Base-by-base conservation (phyloP, 1,140 invertebrate species). In the Lethrus apterus region DNA sequence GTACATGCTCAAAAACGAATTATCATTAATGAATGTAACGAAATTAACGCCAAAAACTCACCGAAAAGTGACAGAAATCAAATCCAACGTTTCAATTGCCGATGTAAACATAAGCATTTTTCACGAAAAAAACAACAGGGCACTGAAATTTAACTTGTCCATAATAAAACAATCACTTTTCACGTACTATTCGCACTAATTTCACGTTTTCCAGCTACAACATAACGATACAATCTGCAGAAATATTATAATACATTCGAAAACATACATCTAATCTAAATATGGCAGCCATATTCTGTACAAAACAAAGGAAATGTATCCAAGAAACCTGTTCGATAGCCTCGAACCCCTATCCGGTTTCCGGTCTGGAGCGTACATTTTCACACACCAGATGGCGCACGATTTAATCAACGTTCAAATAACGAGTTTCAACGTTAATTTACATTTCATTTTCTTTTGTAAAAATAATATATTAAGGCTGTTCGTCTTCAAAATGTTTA, bases 241-340 rank as follows among this genome's bases (percentile, higher is more conserved):
- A 59, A 61, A 56, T 55, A 55, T 51, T 54, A 56, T 46, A 54
- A 57, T 56, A 58, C 57, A 59, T 66, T 64, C 63, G 56, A 66
- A 66, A 66, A 66, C 61, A 66, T 62, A 65, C 64, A 64, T 63
- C 62, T 65, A 66, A 66, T 59, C 62, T 66, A 66, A 66, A 65
- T 65, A 66, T 66, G 64, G 64, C 64, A 66, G 62, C 64, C 64
- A 66, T 66, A 66, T 66, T 66, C 62, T 57, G 58, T 64, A 51
- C 62, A 66, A 66, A 66, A 66, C 64, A 66, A 66, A 66, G 64
- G 62, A 66, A 64, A 64, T 59, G 52, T 66, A 66, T 60, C 61
- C 57, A 62, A 42, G 61, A 66, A 66, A 58, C 59, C 56, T 53
- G 45, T 57, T 56, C 52, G 46, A 56, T 61, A 64, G 56, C 56